Evolutionary conservation across 2,888 invertebrate genomes (phyloP), one percentile per base, ranked within the genome.

Genomic region (Dicycla oo): DNA sequence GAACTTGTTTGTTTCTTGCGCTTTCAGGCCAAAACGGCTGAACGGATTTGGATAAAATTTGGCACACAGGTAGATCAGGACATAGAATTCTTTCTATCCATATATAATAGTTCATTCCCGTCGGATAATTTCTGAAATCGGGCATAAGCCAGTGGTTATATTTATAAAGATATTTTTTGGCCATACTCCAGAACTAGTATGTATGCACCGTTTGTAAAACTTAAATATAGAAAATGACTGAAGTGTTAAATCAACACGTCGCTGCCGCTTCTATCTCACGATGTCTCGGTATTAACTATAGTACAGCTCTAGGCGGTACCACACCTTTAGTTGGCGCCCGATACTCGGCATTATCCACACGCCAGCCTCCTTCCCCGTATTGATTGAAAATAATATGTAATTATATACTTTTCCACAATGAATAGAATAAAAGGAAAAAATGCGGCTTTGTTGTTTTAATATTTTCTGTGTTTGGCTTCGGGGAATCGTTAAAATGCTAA

Each of bases 261-360:
- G 87, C 87, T 78, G 5, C 40, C 75, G 69, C 86, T 63, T 8
- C 0, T 69, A 7, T 0, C 69, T 84, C 66, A 11, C 0, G 8
- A 47, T 20, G 10, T 47, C 65, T 82, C 70, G 38, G 49, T n/a
- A 64, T 64, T 66, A 57, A 76, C 66, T 73, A 60, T 69, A 80
- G 75, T 69, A 56, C 73, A 79, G 75, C 90, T 87, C 78, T 67
- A 84, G 91, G 91, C 90, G 86, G 82, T 89, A 86, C 91, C 88
- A 90, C 93, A 92, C 92, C 91, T 92, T 80, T n/a, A 83, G 77
- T 84, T 81, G 76, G 68, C 65, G 67, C 53, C 62, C 70, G 78
- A 75, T 81, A 78, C 75, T 78, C 78, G 64, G 77, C 64, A 83
- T 78, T 82, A 86, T 81, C 80, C 78, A 85, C 86, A 86, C 81